Conservation (phyloP, 1,140 invertebrate genomes). For the Papilio xuthus region DNA sequence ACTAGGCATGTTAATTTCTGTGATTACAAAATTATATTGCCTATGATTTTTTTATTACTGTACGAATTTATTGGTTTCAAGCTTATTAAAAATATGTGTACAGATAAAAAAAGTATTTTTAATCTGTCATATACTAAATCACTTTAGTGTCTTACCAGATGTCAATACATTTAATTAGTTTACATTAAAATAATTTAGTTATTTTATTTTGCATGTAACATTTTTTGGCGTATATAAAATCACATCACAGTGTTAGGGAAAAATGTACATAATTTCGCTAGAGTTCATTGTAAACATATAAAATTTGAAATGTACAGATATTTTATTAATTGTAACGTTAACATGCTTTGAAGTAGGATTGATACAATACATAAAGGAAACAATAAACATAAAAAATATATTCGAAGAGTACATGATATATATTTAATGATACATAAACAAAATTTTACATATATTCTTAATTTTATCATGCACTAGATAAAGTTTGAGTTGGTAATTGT, state of each 20-base stretch:
- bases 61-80: conserved; percentile 39
- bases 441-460: conserved; percentile 68
- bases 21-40: conserved; percentile 52
- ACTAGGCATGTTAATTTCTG: conserved; percentile 44
- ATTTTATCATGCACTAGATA: conserved; percentile 62
- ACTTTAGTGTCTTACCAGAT: conserved; percentile 15
- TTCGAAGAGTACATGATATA: conserved; percentile 55
- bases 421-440: conserved; percentile 54
- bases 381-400: conserved; percentile 48
- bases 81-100: background rate
- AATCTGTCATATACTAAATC: background rate
- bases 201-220: background rate
- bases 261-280: conserved; percentile 29
- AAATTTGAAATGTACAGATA: conserved; percentile 53
- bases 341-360: conserved; percentile 43
- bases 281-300: conserved; percentile 22
- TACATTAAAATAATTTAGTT: background rate
- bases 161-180: conserved; percentile 7
- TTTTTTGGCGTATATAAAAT: background rate
- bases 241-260: conserved; percentile 10
- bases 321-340: conserved; percentile 41
- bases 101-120: conserved; percentile 10
- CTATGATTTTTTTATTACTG: conserved; percentile 35
- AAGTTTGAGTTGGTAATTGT: conserved; percentile 55
- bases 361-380: conserved; percentile 55